Percentiles rank a stretch among this genome's conserved stretches.
Evolutionary conservation across 2,113 vertebrate species (phyloP).

Genomic region (Leptodactylus fuscus): DNA sequence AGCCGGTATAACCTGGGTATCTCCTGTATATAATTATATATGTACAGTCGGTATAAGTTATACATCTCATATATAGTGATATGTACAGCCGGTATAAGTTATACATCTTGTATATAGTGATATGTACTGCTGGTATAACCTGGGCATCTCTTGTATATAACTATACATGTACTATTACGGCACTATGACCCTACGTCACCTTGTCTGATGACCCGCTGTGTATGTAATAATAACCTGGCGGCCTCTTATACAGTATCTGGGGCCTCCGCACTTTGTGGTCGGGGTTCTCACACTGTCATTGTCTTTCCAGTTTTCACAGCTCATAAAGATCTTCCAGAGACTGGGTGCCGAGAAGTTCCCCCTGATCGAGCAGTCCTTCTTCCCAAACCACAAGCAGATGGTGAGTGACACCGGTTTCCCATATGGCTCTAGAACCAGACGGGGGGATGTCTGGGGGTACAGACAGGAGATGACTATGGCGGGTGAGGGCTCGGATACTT

Average conservation of each 20-base stretch:
- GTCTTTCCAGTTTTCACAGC: conserved; percentile 89
- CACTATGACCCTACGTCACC: not conserved
- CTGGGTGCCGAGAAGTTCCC: conserved; percentile 94
- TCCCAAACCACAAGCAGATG: conserved; percentile 94
- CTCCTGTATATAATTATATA: not conserved
- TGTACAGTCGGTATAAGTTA: too few relatives aligned
- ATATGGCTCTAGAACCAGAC: not conserved
- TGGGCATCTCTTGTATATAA: not conserved
- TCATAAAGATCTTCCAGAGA: conserved; percentile 93
- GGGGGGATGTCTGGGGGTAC: not conserved
- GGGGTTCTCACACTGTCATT: conserved; percentile 55
- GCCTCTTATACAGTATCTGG: not conserved
- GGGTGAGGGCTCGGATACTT: not conserved
- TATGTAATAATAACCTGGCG: not conserved
- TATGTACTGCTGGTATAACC: not conserved
- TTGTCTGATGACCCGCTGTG: not conserved
- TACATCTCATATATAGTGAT: too few relatives aligned
- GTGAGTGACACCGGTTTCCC: conserved; percentile 79
- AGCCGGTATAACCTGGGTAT: too few relatives aligned
- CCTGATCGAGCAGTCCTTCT: conserved; percentile 93
- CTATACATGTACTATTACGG: not conserved
- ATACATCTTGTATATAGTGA: too few relatives aligned
- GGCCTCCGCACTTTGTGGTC: not conserved
- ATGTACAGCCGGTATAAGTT: too few relatives aligned
- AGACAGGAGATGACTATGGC: not conserved